Base-by-base conservation (phyloP, 2,113 vertebrate species). In the Pampusana beccarii region DNA sequence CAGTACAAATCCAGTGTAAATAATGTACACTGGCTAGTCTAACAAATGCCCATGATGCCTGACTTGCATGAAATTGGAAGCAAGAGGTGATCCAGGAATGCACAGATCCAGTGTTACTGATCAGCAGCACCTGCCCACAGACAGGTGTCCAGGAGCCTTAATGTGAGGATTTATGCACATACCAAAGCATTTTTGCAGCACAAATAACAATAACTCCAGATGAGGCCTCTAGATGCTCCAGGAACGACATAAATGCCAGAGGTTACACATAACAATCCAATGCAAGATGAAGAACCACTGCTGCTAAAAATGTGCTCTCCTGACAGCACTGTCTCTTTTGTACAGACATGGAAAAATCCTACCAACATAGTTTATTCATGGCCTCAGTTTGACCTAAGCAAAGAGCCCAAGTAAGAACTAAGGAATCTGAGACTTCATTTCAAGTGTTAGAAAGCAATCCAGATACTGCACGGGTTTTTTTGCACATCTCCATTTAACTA, bases 381-480 rank as follows among this genome's bases (percentile, higher is more conserved):
- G 61, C 86, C 77, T 73, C 18, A 0, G 19, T 60, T 34, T 93
- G 88, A 90, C 77, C 77, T 25, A 7, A 78, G 61, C 33, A 73
- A 62, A 72, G 23, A 86, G 19, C 65, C 48, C 3, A 0, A 67
- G 24, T 28, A 73, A 70, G 71, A 81, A 51, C 53, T 58, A 80
- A 15, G 33, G 81, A 91, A 88, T 42, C 23, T 10, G 40, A 73
- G 58, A 16, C n/a, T 88, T 81, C 28, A 34, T 66, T 86, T 81
- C 42, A 86, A 80, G 46, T 48, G 64, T 51, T 51, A 92, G 71
- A 93, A 80, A 83, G 38, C 29, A 93, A 90, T 31, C 33, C 38
- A 94, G 88, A 86, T 42, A 80, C 2, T 44, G 25, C 61, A 58
- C 4, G 6, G 29, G 3, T 2, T 84, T 93, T 88, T 85, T 51